Percentiles rank a stretch among this genome's conserved stretches.
Conservation (phyloP, 2,113 vertebrate species). For the Centropristis striata region DNA sequence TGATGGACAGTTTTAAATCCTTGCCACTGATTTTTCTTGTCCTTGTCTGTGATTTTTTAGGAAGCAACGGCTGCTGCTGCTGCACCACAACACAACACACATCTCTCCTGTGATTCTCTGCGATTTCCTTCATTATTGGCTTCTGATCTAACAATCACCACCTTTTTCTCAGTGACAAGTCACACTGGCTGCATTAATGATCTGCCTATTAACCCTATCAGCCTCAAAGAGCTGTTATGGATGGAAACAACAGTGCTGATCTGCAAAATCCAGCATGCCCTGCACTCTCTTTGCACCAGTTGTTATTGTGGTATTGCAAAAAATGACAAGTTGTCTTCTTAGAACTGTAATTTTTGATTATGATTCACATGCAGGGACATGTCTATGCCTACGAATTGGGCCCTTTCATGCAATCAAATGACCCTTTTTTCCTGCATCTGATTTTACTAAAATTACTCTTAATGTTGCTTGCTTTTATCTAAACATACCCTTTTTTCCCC, state of each 20-base stretch:
- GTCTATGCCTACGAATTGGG: neutral
- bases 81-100: slow-evolving; percentile 7
- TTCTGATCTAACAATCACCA: slow-evolving; percentile 17
- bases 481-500: neutral
- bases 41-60: slow-evolving; percentile 30
- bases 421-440: neutral
- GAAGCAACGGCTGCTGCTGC: slow-evolving; percentile 1
- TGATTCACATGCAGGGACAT: neutral
- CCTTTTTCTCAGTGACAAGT: slow-evolving; percentile 15
- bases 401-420: slow-evolving; percentile 1
- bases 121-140: slow-evolving; percentile 22
- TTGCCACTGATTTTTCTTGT: slow-evolving; percentile 17
- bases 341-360: neutral
- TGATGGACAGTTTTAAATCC: slow-evolving; percentile 38
- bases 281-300: neutral
- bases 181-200: slow-evolving; percentile 23
- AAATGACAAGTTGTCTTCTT: neutral
- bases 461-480: neutral
- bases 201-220: slow-evolving; percentile 11
- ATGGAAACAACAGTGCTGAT: neutral
- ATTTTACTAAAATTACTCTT: neutral
- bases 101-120: neutral
- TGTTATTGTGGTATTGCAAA: neutral
- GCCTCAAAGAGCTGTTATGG: neutral
- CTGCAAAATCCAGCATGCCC: neutral